Evolutionary conservation across 1,140 invertebrate genomes (phyloP).

Genomic region (Microplitis mediator): DNA sequence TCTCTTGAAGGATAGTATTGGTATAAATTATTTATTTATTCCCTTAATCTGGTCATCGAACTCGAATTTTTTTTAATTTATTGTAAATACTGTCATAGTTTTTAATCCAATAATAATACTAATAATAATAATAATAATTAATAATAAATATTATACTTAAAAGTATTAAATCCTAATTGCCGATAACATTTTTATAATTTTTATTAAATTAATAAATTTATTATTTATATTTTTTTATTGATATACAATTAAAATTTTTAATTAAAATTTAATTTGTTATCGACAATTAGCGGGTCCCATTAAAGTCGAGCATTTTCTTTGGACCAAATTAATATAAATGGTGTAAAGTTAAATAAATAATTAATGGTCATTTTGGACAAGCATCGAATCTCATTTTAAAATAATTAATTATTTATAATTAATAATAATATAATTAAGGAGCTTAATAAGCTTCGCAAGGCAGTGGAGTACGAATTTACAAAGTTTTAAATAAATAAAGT

Average conservation of each 20-base stretch:
- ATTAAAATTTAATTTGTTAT: no score
- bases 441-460: neutral
- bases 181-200: neutral
- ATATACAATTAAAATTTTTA: no score
- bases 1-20: neutral
- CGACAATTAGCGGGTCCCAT: neutral
- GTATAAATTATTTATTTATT: no score
- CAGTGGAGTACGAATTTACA: no score
- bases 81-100: neutral
- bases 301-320: constrained; percentile 23
- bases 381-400: constrained; percentile 17
- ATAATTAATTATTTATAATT: neutral
- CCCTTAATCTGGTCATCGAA: no score
- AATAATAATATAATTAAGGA: neutral
- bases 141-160: neutral
- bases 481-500: no score
- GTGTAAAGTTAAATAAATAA: constrained; percentile 26
- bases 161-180: neutral
- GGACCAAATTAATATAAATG: constrained; percentile 23
- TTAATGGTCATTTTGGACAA: constrained; percentile 8
- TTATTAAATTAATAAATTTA: neutral
- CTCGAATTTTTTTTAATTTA: neutral
- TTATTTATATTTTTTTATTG: no score
- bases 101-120: no score
- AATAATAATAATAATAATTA: neutral